Base-by-base conservation (phyloP, 2,888 invertebrate genomes). In the Macaria liturata region DNA sequence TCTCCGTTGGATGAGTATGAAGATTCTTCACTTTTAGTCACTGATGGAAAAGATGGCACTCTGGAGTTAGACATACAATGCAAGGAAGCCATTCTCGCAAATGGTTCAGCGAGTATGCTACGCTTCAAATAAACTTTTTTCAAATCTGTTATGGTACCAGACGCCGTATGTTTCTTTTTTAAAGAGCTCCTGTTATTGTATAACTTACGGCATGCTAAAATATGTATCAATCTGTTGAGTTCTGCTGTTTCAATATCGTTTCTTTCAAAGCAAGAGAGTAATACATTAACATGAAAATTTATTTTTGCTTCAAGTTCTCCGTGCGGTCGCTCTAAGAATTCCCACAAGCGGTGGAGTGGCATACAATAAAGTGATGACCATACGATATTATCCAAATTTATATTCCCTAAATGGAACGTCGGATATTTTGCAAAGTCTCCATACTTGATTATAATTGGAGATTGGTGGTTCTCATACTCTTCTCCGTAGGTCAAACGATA, bases 101-200 rank as follows among this genome's bases (percentile, higher is more conserved):
- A 68, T 5, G 91, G 89, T 64, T 88, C 83, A 8, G 88, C 87
- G 43, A 89, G 69, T 32, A 80, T 68, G 64, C 84, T 90, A 4
- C 91, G 84, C 67, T 89, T 91, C 40, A 91, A 76, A 75, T 81
- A 91, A 6, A 59, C 64, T 66, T 87, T 91, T 67, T 90, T 89
- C 66, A 88, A 90, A 57, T 89, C 84, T 4, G 72, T 62, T 62
- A 89, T 73, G 9, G 80, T 82, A 3, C 75, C 71, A 3, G 78
- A 52, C 7, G 68, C 67, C 4, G 84, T 57, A 57, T 84, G 84
- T 3, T 57, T 58, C 51, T 83, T 85, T 67, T 82, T 86, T 32
- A 87, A 69, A 1, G 88, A 87, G 69, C 89, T 88, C 67, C 89
- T 81, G 62, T 90, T 87, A 59, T 84, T 86, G 60, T 79, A 91